Base-by-base conservation (phyloP, 1,140 invertebrate species). In the Goniozus legneri region DNA sequence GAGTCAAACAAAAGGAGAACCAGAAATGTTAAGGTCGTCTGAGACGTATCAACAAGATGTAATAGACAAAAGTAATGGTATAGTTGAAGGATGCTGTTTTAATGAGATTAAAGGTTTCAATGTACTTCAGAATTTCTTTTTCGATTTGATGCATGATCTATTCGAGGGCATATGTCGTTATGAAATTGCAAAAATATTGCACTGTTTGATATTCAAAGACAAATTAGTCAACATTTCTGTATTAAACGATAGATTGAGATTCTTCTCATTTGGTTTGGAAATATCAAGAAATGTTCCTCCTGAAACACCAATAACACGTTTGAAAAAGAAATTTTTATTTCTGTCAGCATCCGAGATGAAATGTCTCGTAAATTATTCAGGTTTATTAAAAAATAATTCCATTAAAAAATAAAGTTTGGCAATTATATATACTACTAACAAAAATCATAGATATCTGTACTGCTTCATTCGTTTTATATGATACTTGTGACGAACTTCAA, bases 311-410 rank as follows among this genome's bases (percentile, higher is more conserved):
- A 31, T 4, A 12, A 41, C 4, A 21, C 14, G 44, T 16, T 22
- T 37, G 31, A 30, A 39, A 43, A 41, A 42, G n/a, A 36, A 41
- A 32, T 31, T 3, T 18, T 34, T 52, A 15, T 43, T 36, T 22
- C 21, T 52, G 3, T 52, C 50, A 2, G 43, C 50, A 6, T 36
- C 50, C 2, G 50, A 47, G 47, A 52, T 47, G 44, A 18, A 24
- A 31, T 46, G 20, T 52, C 20, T 52, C 13, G 24, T 46, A 15
- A 2, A 30, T 14, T 30, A 52, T 46, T 42, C 47, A 13, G 15
- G 22, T 14, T 2, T 52, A 4, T 8, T 52, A 13, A 39, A 46
- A 12, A 38, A 38, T 42, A 20, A 33, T 52, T 20, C 37, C 42
- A 8, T 12, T 16, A 13, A 31, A 31, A 10, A 33, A 47, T 38